Evolutionary conservation across 2,113 vertebrate species (phyloP).

Genomic region (Neodontobutis hainanensis): DNA sequence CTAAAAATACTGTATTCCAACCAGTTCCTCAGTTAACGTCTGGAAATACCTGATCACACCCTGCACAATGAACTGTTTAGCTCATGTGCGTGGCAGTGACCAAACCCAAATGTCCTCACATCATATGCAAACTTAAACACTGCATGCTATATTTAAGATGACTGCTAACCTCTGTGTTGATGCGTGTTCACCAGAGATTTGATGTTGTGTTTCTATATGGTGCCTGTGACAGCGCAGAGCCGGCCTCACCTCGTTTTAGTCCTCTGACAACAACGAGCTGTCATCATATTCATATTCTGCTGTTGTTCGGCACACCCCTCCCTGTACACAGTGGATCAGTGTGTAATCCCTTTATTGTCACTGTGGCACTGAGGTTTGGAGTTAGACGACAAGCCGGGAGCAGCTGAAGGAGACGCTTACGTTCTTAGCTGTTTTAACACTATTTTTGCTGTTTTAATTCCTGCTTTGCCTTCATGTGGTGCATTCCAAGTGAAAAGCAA

Average conservation of each 20-base stretch:
- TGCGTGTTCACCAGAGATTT: constrained; percentile 8
- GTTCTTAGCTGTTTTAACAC: constrained; percentile 13
- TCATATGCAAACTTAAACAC: neutral
- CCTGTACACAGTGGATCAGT: constrained; percentile 57
- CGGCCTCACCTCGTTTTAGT: constrained; percentile 38
- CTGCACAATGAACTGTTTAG: neutral
- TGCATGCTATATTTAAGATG: neutral
- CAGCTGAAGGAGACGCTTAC: constrained; percentile 43
- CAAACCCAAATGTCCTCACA: neutral
- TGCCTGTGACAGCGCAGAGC: constrained; percentile 29
- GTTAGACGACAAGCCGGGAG: constrained; percentile 42
- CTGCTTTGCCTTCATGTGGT: constrained; percentile 7
- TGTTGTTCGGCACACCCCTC: constrained; percentile 49
- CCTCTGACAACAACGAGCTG: constrained; percentile 49
- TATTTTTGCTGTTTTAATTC: constrained; percentile 32
- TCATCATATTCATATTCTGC: constrained; percentile 63
- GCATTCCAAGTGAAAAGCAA: constrained; percentile 14
- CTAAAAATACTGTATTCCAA: neutral
- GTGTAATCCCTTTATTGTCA: constrained; percentile 61
- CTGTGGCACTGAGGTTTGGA: constrained; percentile 33
- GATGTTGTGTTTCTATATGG: constrained; percentile 22
- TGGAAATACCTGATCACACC: constrained; percentile 25
- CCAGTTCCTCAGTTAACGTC: neutral
- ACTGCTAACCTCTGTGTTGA: neutral
- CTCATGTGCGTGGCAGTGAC: neutral